Base-by-base conservation (phyloP, 2,888 invertebrate genomes). In the Coecobrya sp. region DNA sequence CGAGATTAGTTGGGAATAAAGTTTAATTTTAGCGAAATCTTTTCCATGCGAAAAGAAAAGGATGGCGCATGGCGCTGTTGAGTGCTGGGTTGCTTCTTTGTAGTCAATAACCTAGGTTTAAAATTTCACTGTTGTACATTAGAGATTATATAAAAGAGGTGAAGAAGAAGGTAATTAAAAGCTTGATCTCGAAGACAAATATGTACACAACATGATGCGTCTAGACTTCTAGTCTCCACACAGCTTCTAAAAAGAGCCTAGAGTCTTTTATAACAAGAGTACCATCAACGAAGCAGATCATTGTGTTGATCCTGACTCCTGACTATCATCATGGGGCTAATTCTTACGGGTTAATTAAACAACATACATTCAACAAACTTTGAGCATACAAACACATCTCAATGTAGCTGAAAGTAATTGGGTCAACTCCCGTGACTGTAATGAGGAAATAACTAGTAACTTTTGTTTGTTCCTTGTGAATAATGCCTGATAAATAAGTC, bases 261-360 rank as follows among this genome's bases (percentile, higher is more conserved):
- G n/a, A n/a, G n/a, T n/a, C n/a, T n/a, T n/a, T n/a, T n/a, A n/a
- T n/a, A n/a, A 52, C n/a, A 55, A 16, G 25, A 42, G n/a, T 25
- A 59, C 22, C n/a, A n/a, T n/a, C n/a, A n/a, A 27, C 1, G 30
- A 27, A 27, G 10, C 55, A 55, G 5, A 2, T 45, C 16, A 42
- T 42, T 22, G 65, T 84, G 42, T 65, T 62, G 36, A 16, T 42
- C 36, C 16, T 16, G n/a, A 22, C 45, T 49, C n/a, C n/a, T n/a
- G n/a, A 49, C 25, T 22, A 76, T 76, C 76, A 49, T 49, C 84
- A 10, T 42, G 65, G 84, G 62, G 25, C 45, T 84, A 84, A 84
- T 84, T 65, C 62, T 36, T 45, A 42, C 36, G 13, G 65, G 25
- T 84, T 84, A 62, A 65, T 84, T 84, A 84, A 45, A 25, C 22